Base-by-base conservation (phyloP, 2,797 vertebrate species). In the Danio tinwini region DNA sequence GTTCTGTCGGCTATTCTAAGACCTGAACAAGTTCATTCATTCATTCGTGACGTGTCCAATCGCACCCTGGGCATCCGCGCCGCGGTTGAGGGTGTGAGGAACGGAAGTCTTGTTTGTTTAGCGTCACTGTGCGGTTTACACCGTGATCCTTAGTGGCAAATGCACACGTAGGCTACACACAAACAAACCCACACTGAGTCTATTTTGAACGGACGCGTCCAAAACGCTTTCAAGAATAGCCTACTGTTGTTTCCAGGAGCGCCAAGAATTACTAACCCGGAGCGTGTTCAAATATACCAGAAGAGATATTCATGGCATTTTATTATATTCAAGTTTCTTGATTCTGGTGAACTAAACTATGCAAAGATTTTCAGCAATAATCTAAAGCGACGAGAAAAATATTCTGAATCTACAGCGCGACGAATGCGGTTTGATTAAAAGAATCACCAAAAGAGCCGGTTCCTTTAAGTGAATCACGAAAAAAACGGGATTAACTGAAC, bases 41-140 rank as follows among this genome's bases (percentile, higher is more conserved):
- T 63, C 56, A 29, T 29, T 29, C 29, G 21, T 49, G 39, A 40
- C 29, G 21, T 62, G 44, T 74, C n/a, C 42, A 13, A 37, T 21
- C 8, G 29, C 55, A n/a, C 39, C 7, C 13, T 29, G 9, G 11
- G 16, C 21, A 67, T 81, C 72, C 42, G 55, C 11, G 55, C 44
- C 55, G 29, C 53, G 11, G 74, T 7, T 42, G 47, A 45, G 74
- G 42, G 64, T 69, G 64, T 49, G 64, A 50, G 12, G 58, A 80
- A 40, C 64, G 74, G 68, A 63, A 55, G 74, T 50, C 37, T n/a
- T 82, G 73, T 81, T 69, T 76, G 39, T 76, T 81, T 81, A 76
- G 64, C 19, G 56, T 52, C 70, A 67, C 53, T 47, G 80, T 76
- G 80, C 10, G 73, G 58, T 53, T 62, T 76, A 39, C 37, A 53